These are phyloP conservation scores for Somateria mollissima DNA, from an alignment of 2,797 vertebrate species.

Conservation along the genomic window DNA sequence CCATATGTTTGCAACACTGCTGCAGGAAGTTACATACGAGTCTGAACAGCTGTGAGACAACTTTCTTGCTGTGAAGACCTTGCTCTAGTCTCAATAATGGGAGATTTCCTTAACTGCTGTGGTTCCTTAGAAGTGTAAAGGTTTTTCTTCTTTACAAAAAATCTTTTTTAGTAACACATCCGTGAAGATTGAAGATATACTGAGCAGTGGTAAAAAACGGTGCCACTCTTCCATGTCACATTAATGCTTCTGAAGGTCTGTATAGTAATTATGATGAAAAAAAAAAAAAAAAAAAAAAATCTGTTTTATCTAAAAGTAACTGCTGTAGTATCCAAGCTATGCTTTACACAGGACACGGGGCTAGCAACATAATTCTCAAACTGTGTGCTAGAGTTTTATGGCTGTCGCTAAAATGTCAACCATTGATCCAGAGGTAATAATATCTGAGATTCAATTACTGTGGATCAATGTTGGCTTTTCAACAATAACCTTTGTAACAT, in stretches of 20 bases:
- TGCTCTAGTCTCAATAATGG: background rate
- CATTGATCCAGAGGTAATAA: slow-evolving; percentile 10
- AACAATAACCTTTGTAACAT: slow-evolving; percentile 1
- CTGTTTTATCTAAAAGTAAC: background rate
- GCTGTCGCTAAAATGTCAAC: slow-evolving; percentile 14
- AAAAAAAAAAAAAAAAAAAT: background rate
- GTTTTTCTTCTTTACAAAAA: background rate
- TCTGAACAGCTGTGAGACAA: background rate
- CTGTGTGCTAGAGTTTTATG: background rate
- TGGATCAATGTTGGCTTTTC: slow-evolving; percentile 27
- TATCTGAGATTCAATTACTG: slow-evolving; percentile 25
- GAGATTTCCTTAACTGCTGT: background rate
- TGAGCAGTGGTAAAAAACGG: background rate
- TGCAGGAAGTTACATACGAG: background rate
- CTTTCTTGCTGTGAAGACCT: background rate
- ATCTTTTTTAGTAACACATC: background rate
- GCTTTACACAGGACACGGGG: background rate
- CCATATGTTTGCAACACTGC: background rate
- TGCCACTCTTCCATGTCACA: background rate
- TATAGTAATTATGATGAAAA: background rate
- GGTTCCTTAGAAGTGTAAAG: background rate
- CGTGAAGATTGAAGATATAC: background rate
- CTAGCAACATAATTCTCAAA: background rate
- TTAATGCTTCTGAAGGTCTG: background rate
- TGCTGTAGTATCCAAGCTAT: background rate